These are phyloP conservation scores for Drosophila flavopinicola DNA, from an alignment of 2,888 invertebrate species.

Conservation along the genomic window DNA sequence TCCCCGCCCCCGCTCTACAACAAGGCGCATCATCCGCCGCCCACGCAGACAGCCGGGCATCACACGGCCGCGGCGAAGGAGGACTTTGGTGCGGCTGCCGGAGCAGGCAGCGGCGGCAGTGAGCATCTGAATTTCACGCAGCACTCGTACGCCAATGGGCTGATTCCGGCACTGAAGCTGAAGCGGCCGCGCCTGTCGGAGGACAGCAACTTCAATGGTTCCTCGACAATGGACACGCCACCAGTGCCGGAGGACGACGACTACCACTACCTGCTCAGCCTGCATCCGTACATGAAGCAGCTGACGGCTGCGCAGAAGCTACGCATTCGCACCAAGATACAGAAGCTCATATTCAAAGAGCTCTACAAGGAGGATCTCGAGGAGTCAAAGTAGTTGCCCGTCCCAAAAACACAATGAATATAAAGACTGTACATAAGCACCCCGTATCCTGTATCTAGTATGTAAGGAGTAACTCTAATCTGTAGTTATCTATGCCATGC, in stretches of 20 bases:
- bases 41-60: conserved; percentile 55
- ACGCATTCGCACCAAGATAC: conserved; percentile 84
- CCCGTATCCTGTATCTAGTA: conserved; percentile 23
- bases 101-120: conserved; percentile 30
- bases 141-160: conserved; percentile 80
- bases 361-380: conserved; percentile 84
- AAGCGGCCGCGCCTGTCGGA: conserved; percentile 82
- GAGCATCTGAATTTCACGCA: conserved; percentile 82
- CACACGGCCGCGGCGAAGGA: conserved; percentile 70
- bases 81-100: conserved; percentile 52
- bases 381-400: conserved; percentile 78
- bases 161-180: conserved; percentile 82
- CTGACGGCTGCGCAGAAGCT: conserved; percentile 83
- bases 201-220: conserved; percentile 83
- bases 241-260: conserved; percentile 84
- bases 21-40: conserved; percentile 81
- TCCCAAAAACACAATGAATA: conserved; percentile 28
- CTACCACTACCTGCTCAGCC: conserved; percentile 83
- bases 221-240: conserved; percentile 82
- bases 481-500: conserved; percentile 63
- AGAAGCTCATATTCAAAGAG: conserved; percentile 84
- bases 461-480: conserved; percentile 54
- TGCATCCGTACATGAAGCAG: conserved; percentile 84
- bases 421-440: conserved; percentile 70
- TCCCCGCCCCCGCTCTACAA: conserved; percentile 82